Base-by-base conservation (phyloP, 2,888 invertebrate species). In the Hipparchia sbordonii region DNA sequence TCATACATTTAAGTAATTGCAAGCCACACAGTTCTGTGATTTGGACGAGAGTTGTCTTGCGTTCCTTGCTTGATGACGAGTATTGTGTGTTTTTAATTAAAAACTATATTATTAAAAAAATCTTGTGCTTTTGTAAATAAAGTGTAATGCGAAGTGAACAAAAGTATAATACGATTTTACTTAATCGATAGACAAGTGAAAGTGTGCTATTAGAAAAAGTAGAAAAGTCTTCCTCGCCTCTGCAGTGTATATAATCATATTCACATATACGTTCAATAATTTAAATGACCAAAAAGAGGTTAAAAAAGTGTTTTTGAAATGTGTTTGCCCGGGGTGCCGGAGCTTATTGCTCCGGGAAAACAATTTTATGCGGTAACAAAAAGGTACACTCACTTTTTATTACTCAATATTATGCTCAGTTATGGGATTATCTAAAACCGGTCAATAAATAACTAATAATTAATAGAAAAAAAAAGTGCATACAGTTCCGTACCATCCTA, bases 251-350 rank as follows among this genome's bases (percentile, higher is more conserved):
- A 9, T 33, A 23, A 23, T 23, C 23, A 23, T 23, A 23, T 23
- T 23, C 23, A 23, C 23, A 23, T 23, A 23, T 23, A 23, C 23
- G 23, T 0, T 23, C 23, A 33, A 56, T 13, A 60, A 4, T 10
- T 8, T 13, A 51, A 65, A 65, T 65, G 65, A 52, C 10, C 6
- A 33, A 51, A 65, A n/a, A 10, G 7, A 12, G 6, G 3, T 52
- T 70, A 46, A 67, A 78, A 62, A 69, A 66, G 62, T 73, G 66
- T 74, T 60, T 70, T 65, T 76, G 63, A 23, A 84, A 92, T 92
- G 92, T 92, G 92, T 81, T 68, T 90, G 71, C 84, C 85, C 0
- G 89, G 86, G 60, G 74, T 75, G 6, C 70, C 82, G 12, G 81
- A 81, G 5, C 39, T 78, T 12, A 8, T 72, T 9, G 76, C 77